Evolutionary conservation across 2,888 invertebrate species (phyloP), one percentile per base, ranked within the genome.

Genomic region (Dichetophora obliterata): DNA sequence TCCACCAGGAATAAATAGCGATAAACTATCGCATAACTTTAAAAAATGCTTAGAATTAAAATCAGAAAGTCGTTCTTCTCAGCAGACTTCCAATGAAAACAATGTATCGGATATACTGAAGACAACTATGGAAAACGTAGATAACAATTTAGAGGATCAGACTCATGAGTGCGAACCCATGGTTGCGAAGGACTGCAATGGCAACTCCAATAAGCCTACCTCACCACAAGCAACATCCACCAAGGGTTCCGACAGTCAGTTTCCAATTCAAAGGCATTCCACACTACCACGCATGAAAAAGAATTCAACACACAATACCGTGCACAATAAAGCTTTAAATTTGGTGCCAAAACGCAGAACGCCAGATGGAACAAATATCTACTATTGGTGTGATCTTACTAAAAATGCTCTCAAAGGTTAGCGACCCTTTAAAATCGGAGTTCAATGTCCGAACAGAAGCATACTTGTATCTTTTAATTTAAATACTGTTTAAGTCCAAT

Each of bases 301-400:
- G 54, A 79, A 80, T 2, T 81, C 83, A 3, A 81, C 81, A 11
- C 86, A 87, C 63, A 86, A 88, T 78, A 84, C 85, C 43, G 86
- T 86, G 79, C 85, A 86, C 78, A 86, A 85, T 78, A 86, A 86
- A 77, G 86, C 87, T 76, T 78, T 88, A 50, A 85, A 90, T 79
- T 89, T 91, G 85, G 94, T 95, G 81, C 95, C 95, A 77, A 94
- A 93, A 87, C 92, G 95, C 81, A 92, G 93, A 84, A 95, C 95
- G 76, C 93, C 95, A 37, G 95, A 96, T 90, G 95, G 95, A 84
- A 95, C 95, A 79, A 93, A 93, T 87, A 93, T 95, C 87, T 95
- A 94, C 91, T 95, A 95, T 91, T 95, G 95, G 95, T 95, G 95
- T 91, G 95, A 95, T 90, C 89, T 94, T 89, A 93, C 94, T 83